These are phyloP conservation scores for Anas platyrhynchos DNA, from an alignment of 2,113 vertebrate species.

Conservation along the genomic window DNA sequence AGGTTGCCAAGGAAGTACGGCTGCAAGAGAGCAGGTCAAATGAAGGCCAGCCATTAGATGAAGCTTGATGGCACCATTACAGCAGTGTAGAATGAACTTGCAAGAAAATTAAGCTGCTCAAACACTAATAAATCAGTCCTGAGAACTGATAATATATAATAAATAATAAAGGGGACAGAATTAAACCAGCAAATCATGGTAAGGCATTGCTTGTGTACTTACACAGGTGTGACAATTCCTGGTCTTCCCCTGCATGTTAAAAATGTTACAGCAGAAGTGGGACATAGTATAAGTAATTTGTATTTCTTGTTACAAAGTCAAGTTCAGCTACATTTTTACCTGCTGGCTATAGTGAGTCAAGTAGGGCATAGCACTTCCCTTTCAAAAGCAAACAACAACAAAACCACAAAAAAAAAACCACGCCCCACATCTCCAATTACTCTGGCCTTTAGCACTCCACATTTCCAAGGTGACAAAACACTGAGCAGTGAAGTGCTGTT, in stretches of 20 bases:
- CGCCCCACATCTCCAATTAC: neutral
- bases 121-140: neutral
- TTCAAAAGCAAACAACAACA: neutral
- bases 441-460: neutral
- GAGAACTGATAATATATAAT: neutral
- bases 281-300: neutral
- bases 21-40: conserved; percentile 71
- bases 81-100: conserved; percentile 9
- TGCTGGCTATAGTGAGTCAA: neutral
- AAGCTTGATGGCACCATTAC: neutral
- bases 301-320: neutral
- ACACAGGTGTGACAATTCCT: neutral
- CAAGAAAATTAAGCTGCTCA: neutral
- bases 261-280: neutral
- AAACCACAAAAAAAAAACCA: neutral
- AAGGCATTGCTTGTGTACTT: neutral
- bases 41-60: neutral
- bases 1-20: conserved; percentile 91
- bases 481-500: neutral
- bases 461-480: neutral
- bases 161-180: neutral
- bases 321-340: neutral
- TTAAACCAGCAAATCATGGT: neutral
- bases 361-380: neutral
- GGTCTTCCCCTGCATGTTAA: neutral